Evolutionary conservation across 2,888 invertebrate genomes (phyloP), one percentile per base, ranked within the genome.

Genomic region (Philereme transversata): DNA sequence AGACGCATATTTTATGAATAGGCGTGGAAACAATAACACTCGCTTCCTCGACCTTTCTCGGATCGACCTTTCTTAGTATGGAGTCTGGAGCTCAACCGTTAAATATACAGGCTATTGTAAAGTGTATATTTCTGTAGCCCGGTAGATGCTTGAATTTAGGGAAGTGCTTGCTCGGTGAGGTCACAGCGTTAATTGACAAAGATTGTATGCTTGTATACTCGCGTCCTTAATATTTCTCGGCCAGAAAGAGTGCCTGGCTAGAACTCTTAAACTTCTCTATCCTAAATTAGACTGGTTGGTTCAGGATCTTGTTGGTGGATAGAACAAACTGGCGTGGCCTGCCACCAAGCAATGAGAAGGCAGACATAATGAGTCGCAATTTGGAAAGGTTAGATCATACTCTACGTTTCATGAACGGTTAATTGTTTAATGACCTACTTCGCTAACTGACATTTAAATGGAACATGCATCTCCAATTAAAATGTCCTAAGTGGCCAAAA

Each of bases 401-500:
- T 65, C 60, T 48, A 63, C 38, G 56, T 73, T 70, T 62, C 61
- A 68, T 67, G 62, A 60, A 63, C 60, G 58, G 58, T 51, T 70
- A 72, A 74, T 72, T 73, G 65, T 70, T 69, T 55, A 64, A 68
- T 67, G 78, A 64, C 75, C 79, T 62, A 75, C 67, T 76, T 76
- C 51, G 60, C 64, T 75, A 74, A 77, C 74, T 73, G 68, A 55
- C 50, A 57, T 70, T 70, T 62, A 58, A 70, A 73, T 70, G 57
- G 60, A 67, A 51, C 58, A 43, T 43, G 60, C 66, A 61, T 57
- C 64, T 48, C 40, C 64, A 68, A 72, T 75, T 74, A 62, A 67
- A 58, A 64, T 10, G 10, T 43, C 35, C 54, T 36, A 47, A 49
- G 5, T 49, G 48, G 53, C 34, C 34, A 48, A 36, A 51, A 9